These are phyloP conservation scores for Acrocephalus kingi DNA, from an alignment of 2,113 vertebrate genomes.

Conservation along the genomic window DNA sequence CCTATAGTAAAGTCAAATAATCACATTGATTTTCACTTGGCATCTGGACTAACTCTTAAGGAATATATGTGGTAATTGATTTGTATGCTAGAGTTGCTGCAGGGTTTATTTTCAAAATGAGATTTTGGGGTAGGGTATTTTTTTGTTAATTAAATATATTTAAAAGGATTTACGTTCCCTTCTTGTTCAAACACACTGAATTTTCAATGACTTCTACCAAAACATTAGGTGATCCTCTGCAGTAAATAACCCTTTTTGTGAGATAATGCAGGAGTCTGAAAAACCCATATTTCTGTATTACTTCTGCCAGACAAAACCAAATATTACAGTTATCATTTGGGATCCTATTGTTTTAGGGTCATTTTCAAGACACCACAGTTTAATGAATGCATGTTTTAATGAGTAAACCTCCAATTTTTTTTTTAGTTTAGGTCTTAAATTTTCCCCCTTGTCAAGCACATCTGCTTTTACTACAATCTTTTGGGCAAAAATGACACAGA, in stretches of 20 bases:
- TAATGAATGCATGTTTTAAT: neutral
- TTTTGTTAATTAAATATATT: slow-evolving; percentile 66
- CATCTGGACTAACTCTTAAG: slow-evolving; percentile 45
- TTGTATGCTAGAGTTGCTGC: slow-evolving; percentile 35
- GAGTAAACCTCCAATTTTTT: neutral
- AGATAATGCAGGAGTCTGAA: slow-evolving; percentile 36
- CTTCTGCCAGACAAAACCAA: slow-evolving; percentile 55
- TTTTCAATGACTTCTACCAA: slow-evolving; percentile 66
- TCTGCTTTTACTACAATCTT: neutral
- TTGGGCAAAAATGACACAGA: neutral
- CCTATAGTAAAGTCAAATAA: slow-evolving; percentile 69
- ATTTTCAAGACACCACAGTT: slow-evolving; percentile 16
- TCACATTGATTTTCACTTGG: slow-evolving; percentile 68
- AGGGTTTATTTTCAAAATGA: slow-evolving; percentile 70
- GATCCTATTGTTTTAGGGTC: slow-evolving; percentile 40
- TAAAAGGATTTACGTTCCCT: slow-evolving; percentile 69
- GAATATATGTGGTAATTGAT: slow-evolving; percentile 58
- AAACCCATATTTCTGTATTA: slow-evolving; percentile 56
- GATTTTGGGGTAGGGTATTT: slow-evolving; percentile 39
- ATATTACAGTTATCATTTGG: slow-evolving; percentile 15
- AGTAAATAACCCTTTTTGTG: slow-evolving; percentile 54
- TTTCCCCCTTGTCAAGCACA: neutral
- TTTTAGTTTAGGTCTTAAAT: slow-evolving; percentile 20
- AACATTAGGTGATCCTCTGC: slow-evolving; percentile 49
- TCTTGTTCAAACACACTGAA: slow-evolving; percentile 63